Evolutionary conservation across 2,888 invertebrate genomes (phyloP), one percentile per base, ranked within the genome.

Genomic region (Chaetogeoica ovagalla): DNA sequence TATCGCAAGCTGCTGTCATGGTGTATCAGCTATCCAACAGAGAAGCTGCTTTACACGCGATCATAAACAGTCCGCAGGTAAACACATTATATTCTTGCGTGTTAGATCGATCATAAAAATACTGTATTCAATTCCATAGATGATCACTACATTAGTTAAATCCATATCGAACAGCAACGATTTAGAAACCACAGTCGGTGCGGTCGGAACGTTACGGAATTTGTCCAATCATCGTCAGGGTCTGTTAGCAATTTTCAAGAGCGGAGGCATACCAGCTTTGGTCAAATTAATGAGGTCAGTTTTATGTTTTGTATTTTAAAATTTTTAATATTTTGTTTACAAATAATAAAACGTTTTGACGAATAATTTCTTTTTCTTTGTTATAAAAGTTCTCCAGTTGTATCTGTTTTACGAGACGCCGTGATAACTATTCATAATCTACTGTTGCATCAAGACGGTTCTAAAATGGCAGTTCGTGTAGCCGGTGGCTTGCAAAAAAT

Each of bases 1-100:
- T 98, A 0, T 96, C 96, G 4, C 96, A 98, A 86, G 99, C 99
- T 30, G 98, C 98, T 82, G 97, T 98, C 95, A 97, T 98, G 95
- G 97, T 99, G 0, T 98, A 98, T 87, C 97, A 98, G 86, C 89
- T 99, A 83, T 98, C 97, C 30, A 98, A 98, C 90, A 98, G 98
- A 87, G 98, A 98, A 87, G 97, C 97, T 21, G 95, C 95, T 9
- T 91, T 97, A 74, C 97, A 97, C 85, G 98, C 97, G 82, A 95
- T 97, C 84, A 96, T 96, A 95, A 96, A 96, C 87, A 95, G 95
- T 76, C 94, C 95, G 17, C 94, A 94, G 87, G 86, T 87, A 82
- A 4, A 39, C 1, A 48, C 30, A n/a, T 71, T 39, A 60, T 57
- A 21, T 57, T 62, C 7, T 11, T 39, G 19, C 13, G 4, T 52